phyloP scores from a whole-genome alignment of 2,888 invertebrate genomes.

The Acronicta alni region DNA sequence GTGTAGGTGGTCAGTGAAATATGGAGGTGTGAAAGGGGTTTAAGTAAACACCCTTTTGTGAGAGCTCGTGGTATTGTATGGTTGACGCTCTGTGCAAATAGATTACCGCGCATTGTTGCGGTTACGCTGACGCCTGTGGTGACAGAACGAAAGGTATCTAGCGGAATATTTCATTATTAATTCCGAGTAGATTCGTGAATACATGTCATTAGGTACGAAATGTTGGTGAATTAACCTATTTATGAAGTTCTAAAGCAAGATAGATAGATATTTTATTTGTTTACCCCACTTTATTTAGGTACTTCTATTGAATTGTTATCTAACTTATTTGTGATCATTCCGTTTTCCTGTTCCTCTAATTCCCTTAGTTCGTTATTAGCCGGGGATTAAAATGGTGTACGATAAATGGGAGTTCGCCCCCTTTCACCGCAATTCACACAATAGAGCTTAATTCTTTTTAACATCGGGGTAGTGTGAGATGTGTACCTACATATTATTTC shows the following conservation, averaged over 20 bases:
- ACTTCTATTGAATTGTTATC: background rate
- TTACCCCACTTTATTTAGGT: background rate
- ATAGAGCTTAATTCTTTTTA: slow-evolving; percentile 48
- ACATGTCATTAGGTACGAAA: slow-evolving; percentile 13
- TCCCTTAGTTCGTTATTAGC: slow-evolving; percentile 14
- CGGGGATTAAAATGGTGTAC: slow-evolving; percentile 48
- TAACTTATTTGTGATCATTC: background rate
- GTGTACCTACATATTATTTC: background rate
- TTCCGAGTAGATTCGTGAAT: slow-evolving; percentile 26
- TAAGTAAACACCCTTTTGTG: slow-evolving; percentile 88
- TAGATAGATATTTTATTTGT: background rate
- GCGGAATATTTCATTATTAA: slow-evolving; percentile 41
- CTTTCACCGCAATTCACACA: slow-evolving; percentile 45
- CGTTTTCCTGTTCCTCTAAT: background rate
- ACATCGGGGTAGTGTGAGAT: slow-evolving; percentile 34
- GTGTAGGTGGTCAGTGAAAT: slow-evolving; percentile 71
- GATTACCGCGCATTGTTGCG: slow-evolving; percentile 83
- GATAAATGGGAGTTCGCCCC: slow-evolving; percentile 42
- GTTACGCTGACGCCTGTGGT: slow-evolving; percentile 62
- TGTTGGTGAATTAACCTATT: slow-evolving; percentile 8
- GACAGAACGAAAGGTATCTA: slow-evolving; percentile 38
- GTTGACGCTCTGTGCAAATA: slow-evolving; percentile 83
- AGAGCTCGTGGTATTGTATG: slow-evolving; percentile 78
- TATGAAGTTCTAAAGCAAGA: background rate
- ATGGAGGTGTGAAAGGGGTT: slow-evolving; percentile 88